These are phyloP conservation scores for Falco rusticolus DNA, from an alignment of 2,797 vertebrate species.

Conservation along the genomic window DNA sequence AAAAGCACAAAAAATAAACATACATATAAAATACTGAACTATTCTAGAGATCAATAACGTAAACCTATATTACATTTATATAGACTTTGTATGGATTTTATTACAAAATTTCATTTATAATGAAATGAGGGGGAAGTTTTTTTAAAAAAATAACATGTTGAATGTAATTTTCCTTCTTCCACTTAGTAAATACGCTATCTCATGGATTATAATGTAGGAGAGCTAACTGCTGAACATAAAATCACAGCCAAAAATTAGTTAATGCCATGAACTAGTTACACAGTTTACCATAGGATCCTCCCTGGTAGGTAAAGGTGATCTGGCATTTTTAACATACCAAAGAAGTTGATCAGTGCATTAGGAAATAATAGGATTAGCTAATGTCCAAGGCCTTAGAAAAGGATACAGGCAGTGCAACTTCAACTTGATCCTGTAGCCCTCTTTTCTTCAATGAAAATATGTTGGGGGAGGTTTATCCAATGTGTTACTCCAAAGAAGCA, in stretches of 20 bases:
- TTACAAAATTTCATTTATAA: background rate
- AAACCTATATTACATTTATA: background rate
- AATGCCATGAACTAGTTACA: background rate
- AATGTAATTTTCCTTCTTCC: background rate
- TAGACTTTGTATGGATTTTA: background rate
- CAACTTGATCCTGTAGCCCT: background rate
- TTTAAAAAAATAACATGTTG: background rate
- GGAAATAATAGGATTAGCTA: background rate
- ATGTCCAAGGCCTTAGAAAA: background rate
- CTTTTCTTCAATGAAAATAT: background rate
- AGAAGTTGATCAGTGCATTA: background rate
- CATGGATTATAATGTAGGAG: background rate
- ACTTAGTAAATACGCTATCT: background rate
- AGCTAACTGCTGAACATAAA: background rate
- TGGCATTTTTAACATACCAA: background rate
- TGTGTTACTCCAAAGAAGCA: background rate
- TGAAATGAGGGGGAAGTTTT: background rate
- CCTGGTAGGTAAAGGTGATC: background rate
- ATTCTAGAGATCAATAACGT: background rate
- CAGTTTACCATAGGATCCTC: background rate
- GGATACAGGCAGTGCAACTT: background rate
- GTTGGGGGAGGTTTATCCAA: background rate
- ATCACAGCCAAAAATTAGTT: background rate
- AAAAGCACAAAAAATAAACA: background rate
- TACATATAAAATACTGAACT: background rate